phyloP scores from a whole-genome alignment of 2,888 invertebrate species.

The Ceraclea dissimilis region DNA sequence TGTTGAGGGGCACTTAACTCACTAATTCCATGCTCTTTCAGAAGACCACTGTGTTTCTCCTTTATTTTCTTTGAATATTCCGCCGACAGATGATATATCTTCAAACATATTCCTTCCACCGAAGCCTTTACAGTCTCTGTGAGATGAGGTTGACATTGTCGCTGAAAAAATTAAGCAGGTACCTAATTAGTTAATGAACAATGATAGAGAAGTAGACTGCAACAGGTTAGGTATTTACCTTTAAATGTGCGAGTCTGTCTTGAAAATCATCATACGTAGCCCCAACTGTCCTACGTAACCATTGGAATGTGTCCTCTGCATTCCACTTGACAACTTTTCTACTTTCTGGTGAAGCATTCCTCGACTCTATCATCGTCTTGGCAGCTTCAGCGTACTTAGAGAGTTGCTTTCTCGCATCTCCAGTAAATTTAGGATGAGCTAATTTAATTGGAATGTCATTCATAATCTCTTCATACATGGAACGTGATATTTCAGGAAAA shows the following conservation, averaged over 20 bases:
- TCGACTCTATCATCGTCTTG: conserved; percentile 91
- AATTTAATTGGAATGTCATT: conserved; percentile 95
- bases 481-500: conserved; percentile 83
- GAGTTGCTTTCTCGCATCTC: conserved; percentile 90
- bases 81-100: conserved; percentile 85
- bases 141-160: conserved; percentile 93
- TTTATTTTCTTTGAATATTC: conserved; percentile 88
- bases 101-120: conserved; percentile 90
- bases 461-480: conserved; percentile 97
- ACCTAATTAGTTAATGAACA: conserved; percentile 1
- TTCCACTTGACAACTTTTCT: conserved; percentile 98
- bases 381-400: conserved; percentile 94
- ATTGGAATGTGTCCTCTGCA: conserved; percentile 94
- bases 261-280: conserved; percentile 92
- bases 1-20: conserved; percentile 58
- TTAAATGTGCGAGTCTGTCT: conserved; percentile 80
- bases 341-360: conserved; percentile 87
- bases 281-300: conserved; percentile 86
- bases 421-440: conserved; percentile 90
- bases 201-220: conserved; percentile 3
- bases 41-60: conserved; percentile 74
- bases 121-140: conserved; percentile 91
- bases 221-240: conserved; percentile 37
- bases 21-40: conserved; percentile 81
- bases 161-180: conserved; percentile 37